Percentiles rank a stretch among this genome's conserved stretches.
Conservation (phyloP, 1,140 invertebrate species). For the Pogonomyrmex barbatus region DNA sequence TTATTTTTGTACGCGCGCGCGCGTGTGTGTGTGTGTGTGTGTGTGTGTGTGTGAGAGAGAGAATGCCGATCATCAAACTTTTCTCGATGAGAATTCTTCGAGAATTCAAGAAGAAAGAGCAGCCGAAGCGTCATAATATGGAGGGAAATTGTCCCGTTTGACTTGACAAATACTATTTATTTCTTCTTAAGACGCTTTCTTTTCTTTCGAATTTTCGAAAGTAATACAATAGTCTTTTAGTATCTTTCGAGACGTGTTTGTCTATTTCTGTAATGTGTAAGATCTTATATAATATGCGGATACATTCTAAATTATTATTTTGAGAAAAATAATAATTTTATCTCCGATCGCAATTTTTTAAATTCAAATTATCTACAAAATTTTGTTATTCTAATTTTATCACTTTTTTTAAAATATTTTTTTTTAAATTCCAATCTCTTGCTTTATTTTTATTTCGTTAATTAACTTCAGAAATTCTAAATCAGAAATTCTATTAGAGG, state of each 20-base stretch:
- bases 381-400: neutral
- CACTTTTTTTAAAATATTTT: neutral
- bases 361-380: neutral
- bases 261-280: neutral
- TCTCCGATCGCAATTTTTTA: neutral
- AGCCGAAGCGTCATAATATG: conserved; percentile 44
- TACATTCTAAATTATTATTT: neutral
- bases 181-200: conserved; percentile 38
- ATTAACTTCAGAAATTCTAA: conserved; percentile 12
- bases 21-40: neutral
- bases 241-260: neutral
- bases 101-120: conserved; percentile 17
- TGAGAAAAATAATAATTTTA: neutral
- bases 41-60: neutral
- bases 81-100: conserved; percentile 12
- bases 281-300: neutral
- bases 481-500: neutral
- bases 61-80: neutral
- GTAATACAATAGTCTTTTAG: conserved; percentile 18
- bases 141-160: conserved; percentile 37
- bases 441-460: neutral
- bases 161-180: conserved; percentile 57
- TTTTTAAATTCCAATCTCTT: neutral
- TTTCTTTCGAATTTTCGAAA: conserved; percentile 11
- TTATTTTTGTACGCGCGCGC: neutral